A percentile compares a stretch with the other conserved stretches of the same genome.
phyloP scores from a whole-genome alignment of 2,113 vertebrate genomes.

The Cyphomyrus plagiostoma region DNA sequence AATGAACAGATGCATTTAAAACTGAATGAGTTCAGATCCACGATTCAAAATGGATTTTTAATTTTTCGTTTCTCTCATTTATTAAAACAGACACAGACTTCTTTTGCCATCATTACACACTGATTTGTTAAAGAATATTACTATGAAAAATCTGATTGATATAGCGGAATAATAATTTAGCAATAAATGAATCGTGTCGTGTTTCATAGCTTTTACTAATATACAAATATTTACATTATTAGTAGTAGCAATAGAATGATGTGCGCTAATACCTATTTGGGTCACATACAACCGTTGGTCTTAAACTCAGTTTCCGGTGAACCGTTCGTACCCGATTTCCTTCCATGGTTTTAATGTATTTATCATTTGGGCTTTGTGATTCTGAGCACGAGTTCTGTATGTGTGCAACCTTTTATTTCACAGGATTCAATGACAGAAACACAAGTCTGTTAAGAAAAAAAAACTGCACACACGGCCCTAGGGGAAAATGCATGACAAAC shows the following conservation, averaged over 20 bases:
- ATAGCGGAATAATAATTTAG: not conserved
- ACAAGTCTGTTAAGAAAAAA: not conserved
- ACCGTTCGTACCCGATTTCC: not conserved
- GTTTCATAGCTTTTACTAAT: not conserved
- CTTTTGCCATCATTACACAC: not conserved
- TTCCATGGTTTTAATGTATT: not conserved
- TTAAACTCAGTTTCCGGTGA: not conserved
- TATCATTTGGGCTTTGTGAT: not conserved
- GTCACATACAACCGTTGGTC: not conserved
- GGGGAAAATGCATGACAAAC: not conserved
- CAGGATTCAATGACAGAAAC: not conserved
- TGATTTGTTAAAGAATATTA: not conserved
- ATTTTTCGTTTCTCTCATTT: not conserved
- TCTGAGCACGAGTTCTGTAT: not conserved
- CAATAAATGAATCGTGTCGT: not conserved
- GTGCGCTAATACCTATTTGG: not conserved
- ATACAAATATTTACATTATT: not conserved
- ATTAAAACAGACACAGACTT: not conserved
- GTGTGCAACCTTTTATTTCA: not conserved
- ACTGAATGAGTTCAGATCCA: not conserved
- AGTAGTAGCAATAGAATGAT: not conserved
- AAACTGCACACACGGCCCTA: not conserved
- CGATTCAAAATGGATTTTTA: not conserved
- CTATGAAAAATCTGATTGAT: not conserved
- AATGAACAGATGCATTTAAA: constrained; percentile 8